A percentile compares a stretch with the other conserved stretches of the same genome.
Evolutionary conservation across 2,888 invertebrate genomes (phyloP).

Genomic region (Charanyca ferruginea): DNA sequence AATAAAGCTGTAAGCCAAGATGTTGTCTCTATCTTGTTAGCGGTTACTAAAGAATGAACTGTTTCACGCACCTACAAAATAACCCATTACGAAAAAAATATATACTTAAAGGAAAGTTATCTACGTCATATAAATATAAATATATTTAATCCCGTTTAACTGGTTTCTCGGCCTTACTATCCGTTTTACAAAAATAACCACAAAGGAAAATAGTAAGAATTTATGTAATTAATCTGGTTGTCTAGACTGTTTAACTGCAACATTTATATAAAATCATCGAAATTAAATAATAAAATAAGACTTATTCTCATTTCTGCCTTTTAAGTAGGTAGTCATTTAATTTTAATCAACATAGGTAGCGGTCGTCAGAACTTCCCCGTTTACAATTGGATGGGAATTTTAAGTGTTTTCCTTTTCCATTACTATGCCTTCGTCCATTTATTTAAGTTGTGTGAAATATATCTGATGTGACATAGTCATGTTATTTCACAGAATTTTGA

Average conservation of each 20-base stretch:
- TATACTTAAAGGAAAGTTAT: constrained; percentile 14
- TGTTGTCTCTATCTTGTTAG: no score
- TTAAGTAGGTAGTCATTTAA: neutral
- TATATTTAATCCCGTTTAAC: constrained; percentile 20
- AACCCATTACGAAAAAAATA: neutral
- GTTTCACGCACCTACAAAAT: neutral
- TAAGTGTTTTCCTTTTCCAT: constrained; percentile 29
- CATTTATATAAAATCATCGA: neutral
- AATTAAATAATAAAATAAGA: no score
- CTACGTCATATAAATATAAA: neutral
- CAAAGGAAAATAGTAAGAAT: constrained; percentile 4
- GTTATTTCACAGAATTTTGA: constrained; percentile 20
- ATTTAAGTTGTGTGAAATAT: constrained; percentile 1
- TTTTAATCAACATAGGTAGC: constrained; percentile 19
- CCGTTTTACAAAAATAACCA: constrained; percentile 12
- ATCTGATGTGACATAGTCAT: constrained; percentile 38
- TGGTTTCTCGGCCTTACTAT: constrained; percentile 11
- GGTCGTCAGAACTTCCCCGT: constrained; percentile 45
- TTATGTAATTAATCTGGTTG: constrained; percentile 1
- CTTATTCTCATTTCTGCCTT: neutral
- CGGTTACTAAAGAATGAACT: no score
- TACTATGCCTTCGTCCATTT: neutral
- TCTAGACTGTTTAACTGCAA: neutral
- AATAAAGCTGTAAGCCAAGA: no score
- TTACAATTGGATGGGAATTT: constrained; percentile 14